Evolutionary conservation across 2,797 vertebrate species (phyloP).

Genomic region (Tinamus major): DNA sequence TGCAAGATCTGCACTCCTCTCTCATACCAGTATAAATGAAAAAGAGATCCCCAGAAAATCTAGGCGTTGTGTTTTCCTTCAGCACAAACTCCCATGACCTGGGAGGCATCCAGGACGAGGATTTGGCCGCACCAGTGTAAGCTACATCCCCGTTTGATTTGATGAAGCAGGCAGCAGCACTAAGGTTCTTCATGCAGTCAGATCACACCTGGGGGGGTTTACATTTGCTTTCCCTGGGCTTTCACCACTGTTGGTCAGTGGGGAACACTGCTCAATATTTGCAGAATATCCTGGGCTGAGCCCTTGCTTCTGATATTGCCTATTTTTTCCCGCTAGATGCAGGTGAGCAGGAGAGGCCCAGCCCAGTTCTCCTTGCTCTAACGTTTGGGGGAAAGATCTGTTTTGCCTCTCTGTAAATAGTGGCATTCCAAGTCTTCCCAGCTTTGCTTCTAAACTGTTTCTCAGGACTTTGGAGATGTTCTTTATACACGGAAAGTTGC

Average conservation of each 20-base stretch:
- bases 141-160: background rate
- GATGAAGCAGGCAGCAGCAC: background rate
- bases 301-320: fast-evolving
- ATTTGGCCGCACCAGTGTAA: no score
- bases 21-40: background rate
- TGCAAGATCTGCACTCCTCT: background rate
- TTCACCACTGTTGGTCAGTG: no score
- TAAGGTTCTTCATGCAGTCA: background rate
- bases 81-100: background rate
- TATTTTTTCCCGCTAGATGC: background rate
- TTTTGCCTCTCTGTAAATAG: no score
- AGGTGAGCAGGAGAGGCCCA: background rate
- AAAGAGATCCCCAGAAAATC: background rate
- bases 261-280: background rate
- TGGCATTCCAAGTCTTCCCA: no score
- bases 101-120: background rate
- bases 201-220: background rate
- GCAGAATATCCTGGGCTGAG: background rate
- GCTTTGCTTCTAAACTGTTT: no score
- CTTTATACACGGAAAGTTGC: no score
- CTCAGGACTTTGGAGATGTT: no score
- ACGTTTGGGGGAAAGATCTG: background rate
- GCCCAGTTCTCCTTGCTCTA: background rate
- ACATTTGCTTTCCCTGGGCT: background rate
- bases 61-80: background rate